Conservation (phyloP, 2,888 invertebrate genomes). For the Polydrusus tereticollis region DNA sequence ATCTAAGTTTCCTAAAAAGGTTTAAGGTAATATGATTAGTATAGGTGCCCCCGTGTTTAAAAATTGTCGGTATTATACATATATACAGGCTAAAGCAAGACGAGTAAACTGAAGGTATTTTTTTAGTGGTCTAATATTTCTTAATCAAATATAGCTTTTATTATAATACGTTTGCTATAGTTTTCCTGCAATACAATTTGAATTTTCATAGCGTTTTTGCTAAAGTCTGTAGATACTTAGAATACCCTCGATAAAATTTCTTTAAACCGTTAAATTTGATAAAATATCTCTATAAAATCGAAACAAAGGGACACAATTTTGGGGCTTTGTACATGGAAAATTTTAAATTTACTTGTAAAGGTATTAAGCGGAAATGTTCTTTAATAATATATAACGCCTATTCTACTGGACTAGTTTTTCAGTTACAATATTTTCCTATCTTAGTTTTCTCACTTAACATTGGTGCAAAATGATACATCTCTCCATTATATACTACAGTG, state of each 20-base stretch:
- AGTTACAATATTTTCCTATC: slow-evolving; percentile 39
- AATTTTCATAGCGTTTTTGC: background rate
- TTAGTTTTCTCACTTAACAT: slow-evolving; percentile 43
- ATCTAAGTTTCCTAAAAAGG: background rate
- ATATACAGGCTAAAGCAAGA: background rate
- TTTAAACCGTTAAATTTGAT: background rate
- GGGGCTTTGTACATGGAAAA: slow-evolving; percentile 16
- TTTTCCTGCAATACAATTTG: too few species aligned
- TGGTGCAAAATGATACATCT: slow-evolving; percentile 42
- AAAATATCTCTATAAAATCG: background rate
- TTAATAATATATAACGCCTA: slow-evolving; percentile 44
- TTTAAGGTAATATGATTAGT: slow-evolving; percentile 2
- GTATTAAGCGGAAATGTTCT: slow-evolving; percentile 34
- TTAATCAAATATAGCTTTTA: too few species aligned
- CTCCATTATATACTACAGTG: background rate
- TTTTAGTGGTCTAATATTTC: too few species aligned
- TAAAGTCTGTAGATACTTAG: background rate
- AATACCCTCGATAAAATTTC: background rate
- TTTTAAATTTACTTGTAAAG: slow-evolving; percentile 31
- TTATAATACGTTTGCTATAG: too few species aligned
- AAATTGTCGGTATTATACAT: background rate
- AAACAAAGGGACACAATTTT: background rate
- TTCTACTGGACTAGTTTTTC: slow-evolving; percentile 50
- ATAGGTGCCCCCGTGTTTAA: background rate
- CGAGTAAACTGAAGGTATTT: background rate